Conservation (phyloP, 1,140 invertebrate species). For the Oryctes rhinoceros region DNA sequence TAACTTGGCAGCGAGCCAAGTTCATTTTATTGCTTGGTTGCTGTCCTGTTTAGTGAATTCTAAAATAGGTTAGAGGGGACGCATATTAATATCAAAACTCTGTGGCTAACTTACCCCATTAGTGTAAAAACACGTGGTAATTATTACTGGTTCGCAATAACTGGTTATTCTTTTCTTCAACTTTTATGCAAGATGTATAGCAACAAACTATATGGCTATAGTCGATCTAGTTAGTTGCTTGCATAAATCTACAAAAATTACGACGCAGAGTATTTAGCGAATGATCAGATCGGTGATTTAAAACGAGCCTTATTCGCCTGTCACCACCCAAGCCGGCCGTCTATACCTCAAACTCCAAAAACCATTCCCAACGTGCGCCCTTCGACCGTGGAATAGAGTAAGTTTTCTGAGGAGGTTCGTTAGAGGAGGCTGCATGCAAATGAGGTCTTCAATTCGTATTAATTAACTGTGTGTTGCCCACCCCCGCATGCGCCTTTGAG, state of each 20-base stretch:
- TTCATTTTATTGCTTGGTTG: too few relatives aligned
- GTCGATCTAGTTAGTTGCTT: too few relatives aligned
- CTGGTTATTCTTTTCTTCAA: too few relatives aligned
- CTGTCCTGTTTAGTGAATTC: too few relatives aligned
- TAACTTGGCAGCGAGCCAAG: too few relatives aligned
- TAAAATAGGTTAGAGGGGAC: too few relatives aligned
- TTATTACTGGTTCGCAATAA: too few relatives aligned
- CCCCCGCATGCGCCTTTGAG: constrained; percentile 50
- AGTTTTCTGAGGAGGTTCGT: constrained; percentile 48
- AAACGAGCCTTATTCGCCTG: background rate
- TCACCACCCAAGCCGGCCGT: background rate
- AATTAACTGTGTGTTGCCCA: constrained; percentile 50
- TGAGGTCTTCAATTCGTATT: constrained; percentile 52
- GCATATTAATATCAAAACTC: too few relatives aligned
- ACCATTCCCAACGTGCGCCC: constrained; percentile 37
- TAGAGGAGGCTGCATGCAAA: constrained; percentile 50
- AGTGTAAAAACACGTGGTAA: too few relatives aligned
- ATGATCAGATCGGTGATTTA: constrained; percentile 29
- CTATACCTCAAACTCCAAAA: constrained; percentile 39
- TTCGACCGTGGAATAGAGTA: constrained; percentile 35
- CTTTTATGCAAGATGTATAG: too few relatives aligned
- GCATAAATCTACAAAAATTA: constrained; percentile 21
- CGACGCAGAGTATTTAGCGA: constrained; percentile 26
- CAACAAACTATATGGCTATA: too few relatives aligned
- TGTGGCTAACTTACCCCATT: too few relatives aligned